These are phyloP conservation scores for Hybognathus amarus DNA, from an alignment of 2,797 vertebrate genomes.

Conservation along the genomic window DNA sequence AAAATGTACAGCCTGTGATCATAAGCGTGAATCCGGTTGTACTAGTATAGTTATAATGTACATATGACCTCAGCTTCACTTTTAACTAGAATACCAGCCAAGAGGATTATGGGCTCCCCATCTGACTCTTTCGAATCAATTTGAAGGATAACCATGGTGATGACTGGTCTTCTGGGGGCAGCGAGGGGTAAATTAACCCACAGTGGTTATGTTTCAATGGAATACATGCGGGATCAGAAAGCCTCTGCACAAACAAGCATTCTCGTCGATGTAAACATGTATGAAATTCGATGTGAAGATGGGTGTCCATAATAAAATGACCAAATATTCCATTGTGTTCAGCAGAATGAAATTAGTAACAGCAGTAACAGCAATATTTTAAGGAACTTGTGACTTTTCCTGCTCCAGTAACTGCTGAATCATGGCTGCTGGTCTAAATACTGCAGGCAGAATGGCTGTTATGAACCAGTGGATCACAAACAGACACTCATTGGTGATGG, in stretches of 20 bases:
- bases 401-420: slow-evolving; percentile 51
- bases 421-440: slow-evolving; percentile 25
- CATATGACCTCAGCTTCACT: slow-evolving; percentile 39
- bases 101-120: slow-evolving; percentile 52
- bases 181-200: slow-evolving; percentile 49
- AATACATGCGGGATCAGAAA: slow-evolving; percentile 5
- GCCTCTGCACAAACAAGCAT: slow-evolving; percentile 2
- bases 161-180: slow-evolving; percentile 44
- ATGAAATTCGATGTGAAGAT: neutral
- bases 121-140: slow-evolving; percentile 55
- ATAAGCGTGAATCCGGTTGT: neutral
- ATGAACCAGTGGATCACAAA: slow-evolving; percentile 70
- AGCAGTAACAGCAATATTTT: slow-evolving; percentile 8
- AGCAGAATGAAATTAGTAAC: slow-evolving; percentile 23
- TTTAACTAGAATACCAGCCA: slow-evolving; percentile 40
- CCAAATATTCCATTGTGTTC: slow-evolving; percentile 12
- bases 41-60: slow-evolving; percentile 10
- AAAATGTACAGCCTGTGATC: neutral
- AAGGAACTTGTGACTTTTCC: slow-evolving; percentile 38
- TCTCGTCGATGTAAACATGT: neutral
- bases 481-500: slow-evolving; percentile 67
- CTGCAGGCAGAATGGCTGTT: slow-evolving; percentile 51
- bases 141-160: slow-evolving; percentile 57
- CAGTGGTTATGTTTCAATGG: slow-evolving; percentile 41
- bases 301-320: neutral